Evolutionary conservation across 2,797 vertebrate species (phyloP).

Genomic region (Pipistrellus pygmaeus): DNA sequence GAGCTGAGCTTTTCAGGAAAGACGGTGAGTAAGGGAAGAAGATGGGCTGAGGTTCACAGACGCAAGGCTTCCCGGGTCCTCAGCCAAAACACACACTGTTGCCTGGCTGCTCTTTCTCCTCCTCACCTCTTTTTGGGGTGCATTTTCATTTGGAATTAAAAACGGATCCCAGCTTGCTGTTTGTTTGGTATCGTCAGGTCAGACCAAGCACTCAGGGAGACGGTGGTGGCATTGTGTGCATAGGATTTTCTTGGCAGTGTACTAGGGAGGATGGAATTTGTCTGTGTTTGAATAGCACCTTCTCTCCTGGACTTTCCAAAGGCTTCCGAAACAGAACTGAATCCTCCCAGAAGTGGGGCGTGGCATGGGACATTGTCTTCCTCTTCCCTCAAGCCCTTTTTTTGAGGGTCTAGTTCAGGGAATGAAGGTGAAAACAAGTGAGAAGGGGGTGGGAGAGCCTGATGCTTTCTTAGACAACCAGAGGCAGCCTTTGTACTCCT

Average conservation of each 20-base stretch:
- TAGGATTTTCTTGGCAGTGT: constrained; percentile 70
- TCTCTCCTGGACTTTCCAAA: constrained; percentile 34
- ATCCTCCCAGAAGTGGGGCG: constrained; percentile 26
- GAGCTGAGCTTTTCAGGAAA: constrained; percentile 80
- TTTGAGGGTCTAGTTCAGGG: neutral
- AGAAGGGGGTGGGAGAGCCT: neutral
- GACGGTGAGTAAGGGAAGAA: constrained; percentile 64
- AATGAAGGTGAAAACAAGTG: neutral
- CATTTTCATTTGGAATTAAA: constrained; percentile 81
- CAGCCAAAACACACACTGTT: constrained; percentile 67
- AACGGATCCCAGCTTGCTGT: constrained; percentile 76
- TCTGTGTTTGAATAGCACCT: constrained; percentile 25
- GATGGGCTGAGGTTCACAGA: constrained; percentile 74
- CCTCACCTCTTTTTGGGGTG: constrained; percentile 45
- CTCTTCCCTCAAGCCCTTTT: neutral
- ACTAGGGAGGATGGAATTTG: constrained; percentile 46
- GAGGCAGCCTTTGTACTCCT: neutral
- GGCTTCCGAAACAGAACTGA: constrained; percentile 48
- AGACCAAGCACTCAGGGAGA: constrained; percentile 64
- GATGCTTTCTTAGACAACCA: neutral
- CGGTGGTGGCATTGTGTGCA: constrained; percentile 23
- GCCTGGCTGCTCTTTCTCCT: constrained; percentile 40
- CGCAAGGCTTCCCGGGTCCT: constrained; percentile 72
- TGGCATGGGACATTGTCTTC: neutral
- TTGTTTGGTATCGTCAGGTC: constrained; percentile 75